Percentiles rank a stretch among this genome's conserved stretches.
Evolutionary conservation across 2,888 invertebrate species (phyloP).

Genomic region (Dicyrtomina minuta): DNA sequence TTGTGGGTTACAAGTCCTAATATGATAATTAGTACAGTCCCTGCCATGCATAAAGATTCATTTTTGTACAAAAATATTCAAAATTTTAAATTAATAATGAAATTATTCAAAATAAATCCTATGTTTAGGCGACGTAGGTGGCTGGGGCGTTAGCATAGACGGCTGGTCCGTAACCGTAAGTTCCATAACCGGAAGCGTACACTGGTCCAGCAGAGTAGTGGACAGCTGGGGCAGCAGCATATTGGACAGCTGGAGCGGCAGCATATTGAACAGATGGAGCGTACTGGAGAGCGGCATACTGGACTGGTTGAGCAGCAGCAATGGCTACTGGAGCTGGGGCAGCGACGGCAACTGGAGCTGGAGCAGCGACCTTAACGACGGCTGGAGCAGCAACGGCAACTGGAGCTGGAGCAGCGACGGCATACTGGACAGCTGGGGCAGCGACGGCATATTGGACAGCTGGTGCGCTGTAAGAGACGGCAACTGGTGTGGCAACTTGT

Average conservation of each 20-base stretch:
- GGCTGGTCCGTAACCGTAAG: too few relatives aligned
- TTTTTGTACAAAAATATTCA: too few relatives aligned
- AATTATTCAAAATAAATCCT: too few relatives aligned
- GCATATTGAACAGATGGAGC: constrained; percentile 47
- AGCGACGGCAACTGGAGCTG: constrained; percentile 42
- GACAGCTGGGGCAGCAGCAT: neutral
- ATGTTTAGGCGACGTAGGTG: too few relatives aligned
- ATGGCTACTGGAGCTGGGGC: constrained; percentile 43
- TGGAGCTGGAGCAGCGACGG: constrained; percentile 12
- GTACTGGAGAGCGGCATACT: constrained; percentile 20
- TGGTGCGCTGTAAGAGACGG: constrained; percentile 56
- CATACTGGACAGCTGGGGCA: constrained; percentile 5
- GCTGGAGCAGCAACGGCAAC: constrained; percentile 8
- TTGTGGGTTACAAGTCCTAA: too few relatives aligned
- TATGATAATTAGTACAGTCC: too few relatives aligned
- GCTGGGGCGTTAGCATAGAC: too few relatives aligned
- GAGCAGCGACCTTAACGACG: too few relatives aligned
- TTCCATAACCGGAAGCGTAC: too few relatives aligned
- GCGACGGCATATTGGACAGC: constrained; percentile 34
- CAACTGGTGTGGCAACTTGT: constrained; percentile 56
- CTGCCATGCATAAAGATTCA: too few relatives aligned
- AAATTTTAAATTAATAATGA: too few relatives aligned
- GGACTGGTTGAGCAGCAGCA: constrained; percentile 24
- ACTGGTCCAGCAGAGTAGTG: constrained; percentile 11
- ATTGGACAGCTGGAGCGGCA: constrained; percentile 37